Conservation (phyloP, 2,888 invertebrate species). For the Diabrotica balteata region DNA sequence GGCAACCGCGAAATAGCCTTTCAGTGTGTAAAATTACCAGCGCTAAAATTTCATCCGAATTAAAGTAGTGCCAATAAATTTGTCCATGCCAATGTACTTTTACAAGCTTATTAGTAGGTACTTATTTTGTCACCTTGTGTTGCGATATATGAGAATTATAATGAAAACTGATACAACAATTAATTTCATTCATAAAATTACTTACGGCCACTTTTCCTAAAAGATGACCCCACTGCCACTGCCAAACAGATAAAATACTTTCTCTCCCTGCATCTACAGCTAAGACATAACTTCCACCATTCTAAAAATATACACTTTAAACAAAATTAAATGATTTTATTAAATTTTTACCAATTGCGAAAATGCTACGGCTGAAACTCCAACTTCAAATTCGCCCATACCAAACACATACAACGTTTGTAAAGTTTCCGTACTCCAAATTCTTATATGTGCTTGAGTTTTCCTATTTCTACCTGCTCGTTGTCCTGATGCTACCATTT, state of each 20-base stretch:
- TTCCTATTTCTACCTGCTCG: slow-evolving; percentile 82
- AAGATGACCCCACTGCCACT: slow-evolving; percentile 94
- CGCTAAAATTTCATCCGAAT: no score
- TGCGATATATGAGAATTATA: no score
- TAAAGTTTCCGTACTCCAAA: slow-evolving; percentile 90
- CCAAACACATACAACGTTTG: slow-evolving; percentile 90
- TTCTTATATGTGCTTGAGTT: slow-evolving; percentile 87
- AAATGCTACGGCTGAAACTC: slow-evolving; percentile 88
- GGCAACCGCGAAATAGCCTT: no score
- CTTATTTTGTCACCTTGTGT: no score
- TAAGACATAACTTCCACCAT: slow-evolving; percentile 87
- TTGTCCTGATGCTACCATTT: slow-evolving; percentile 90
- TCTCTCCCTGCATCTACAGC: slow-evolving; percentile 90
- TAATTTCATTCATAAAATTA: slow-evolving; percentile 38
- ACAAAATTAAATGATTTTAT: background rate
- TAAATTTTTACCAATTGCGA: slow-evolving; percentile 74
- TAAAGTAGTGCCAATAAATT: no score
- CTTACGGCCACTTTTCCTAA: slow-evolving; percentile 92
- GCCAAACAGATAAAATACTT: slow-evolving; percentile 92
- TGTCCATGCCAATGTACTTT: no score
- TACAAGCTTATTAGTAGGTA: no score
- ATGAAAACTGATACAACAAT: no score
- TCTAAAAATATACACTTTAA: slow-evolving; percentile 64
- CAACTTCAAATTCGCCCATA: slow-evolving; percentile 87
- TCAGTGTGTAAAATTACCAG: no score